Evolutionary conservation across 2,888 invertebrate species (phyloP).

Genomic region (Cerastoderma edule): DNA sequence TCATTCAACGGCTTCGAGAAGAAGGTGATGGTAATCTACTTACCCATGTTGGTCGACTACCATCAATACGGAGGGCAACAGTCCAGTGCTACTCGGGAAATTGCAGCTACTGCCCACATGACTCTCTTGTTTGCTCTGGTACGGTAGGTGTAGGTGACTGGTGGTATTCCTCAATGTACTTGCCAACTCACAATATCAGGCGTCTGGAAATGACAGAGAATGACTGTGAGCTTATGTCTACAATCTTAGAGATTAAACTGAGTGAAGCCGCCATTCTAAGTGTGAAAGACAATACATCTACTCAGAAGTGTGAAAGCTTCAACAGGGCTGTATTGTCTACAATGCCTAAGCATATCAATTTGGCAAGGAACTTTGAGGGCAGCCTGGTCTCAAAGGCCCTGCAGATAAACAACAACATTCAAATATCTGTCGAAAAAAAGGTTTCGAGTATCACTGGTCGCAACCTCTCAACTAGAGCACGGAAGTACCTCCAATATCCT

Average conservation of each 20-base stretch:
- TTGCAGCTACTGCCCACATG: constrained; percentile 18
- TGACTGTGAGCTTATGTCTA: neutral
- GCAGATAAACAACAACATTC: constrained; percentile 6
- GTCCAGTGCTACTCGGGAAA: constrained; percentile 12
- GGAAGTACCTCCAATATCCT: no score
- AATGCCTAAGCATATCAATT: neutral
- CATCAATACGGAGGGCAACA: neutral
- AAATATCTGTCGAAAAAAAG: constrained; percentile 20
- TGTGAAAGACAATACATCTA: constrained; percentile 7
- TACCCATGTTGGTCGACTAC: neutral
- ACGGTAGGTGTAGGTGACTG: constrained; percentile 4
- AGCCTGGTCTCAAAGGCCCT: constrained; percentile 10
- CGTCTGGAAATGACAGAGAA: constrained; percentile 21
- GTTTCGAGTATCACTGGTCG: neutral
- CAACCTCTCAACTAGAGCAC: neutral
- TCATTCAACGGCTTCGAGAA: neutral
- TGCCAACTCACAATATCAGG: constrained; percentile 16
- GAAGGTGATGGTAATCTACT: constrained; percentile 10
- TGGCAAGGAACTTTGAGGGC: constrained; percentile 8
- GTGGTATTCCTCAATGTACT: neutral
- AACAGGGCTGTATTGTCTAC: constrained; percentile 14
- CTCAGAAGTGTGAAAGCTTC: constrained; percentile 21
- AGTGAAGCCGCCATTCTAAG: constrained; percentile 9
- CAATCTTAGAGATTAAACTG: constrained; percentile 6
- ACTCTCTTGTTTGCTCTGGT: constrained; percentile 15